Conservation (phyloP, 2,113 vertebrate species). For the Scopus umbretta region DNA sequence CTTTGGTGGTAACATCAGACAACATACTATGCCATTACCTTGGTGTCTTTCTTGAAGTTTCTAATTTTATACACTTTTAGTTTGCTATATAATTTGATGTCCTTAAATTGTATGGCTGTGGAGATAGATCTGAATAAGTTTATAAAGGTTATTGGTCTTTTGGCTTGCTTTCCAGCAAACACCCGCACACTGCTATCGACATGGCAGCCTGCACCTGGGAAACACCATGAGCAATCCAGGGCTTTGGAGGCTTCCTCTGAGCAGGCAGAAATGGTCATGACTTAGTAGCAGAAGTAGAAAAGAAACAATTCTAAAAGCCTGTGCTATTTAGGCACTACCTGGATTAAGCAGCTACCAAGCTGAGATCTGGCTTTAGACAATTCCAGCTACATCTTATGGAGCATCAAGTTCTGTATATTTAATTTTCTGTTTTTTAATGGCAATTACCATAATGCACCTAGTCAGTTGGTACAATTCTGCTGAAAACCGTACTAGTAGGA, state of each 20-base stretch:
- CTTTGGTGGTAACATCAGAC: background rate
- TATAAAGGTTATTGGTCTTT: background rate
- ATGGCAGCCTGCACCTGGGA: background rate
- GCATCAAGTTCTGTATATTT: background rate
- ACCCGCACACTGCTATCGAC: background rate
- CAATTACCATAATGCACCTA: background rate
- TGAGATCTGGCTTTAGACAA: background rate
- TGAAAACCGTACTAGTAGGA: background rate
- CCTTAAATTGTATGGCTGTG: background rate
- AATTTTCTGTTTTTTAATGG: background rate
- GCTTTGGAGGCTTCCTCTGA: background rate
- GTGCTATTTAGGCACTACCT: background rate
- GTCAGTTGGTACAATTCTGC: background rate
- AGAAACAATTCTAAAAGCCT: background rate
- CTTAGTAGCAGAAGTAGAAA: background rate
- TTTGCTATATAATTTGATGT: background rate
- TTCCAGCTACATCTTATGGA: background rate
- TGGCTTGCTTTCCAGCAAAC: background rate
- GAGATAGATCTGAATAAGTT: background rate
- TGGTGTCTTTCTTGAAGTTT: background rate
- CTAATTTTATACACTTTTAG: background rate
- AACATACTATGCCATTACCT: background rate
- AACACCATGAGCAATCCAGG: rapidly evolving
- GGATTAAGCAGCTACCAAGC: background rate
- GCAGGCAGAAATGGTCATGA: background rate